Percentiles rank a stretch among this genome's conserved stretches.
phyloP scores from a whole-genome alignment of 2,888 invertebrate genomes.

The Sepioteuthis lessoniana region DNA sequence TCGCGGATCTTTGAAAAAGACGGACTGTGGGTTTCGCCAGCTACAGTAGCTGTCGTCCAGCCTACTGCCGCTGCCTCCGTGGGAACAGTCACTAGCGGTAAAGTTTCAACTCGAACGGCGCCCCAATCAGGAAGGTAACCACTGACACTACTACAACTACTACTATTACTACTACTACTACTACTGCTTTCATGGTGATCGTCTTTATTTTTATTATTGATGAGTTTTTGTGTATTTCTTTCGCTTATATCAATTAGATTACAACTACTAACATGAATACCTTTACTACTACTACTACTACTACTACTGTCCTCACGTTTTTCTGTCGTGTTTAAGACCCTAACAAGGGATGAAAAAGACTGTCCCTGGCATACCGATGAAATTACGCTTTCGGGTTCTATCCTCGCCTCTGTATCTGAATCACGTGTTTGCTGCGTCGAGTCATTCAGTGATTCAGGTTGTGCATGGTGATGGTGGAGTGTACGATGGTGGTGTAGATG shows the following conservation, averaged over 20 bases:
- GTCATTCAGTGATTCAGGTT: not conserved
- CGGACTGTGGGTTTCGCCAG: not conserved
- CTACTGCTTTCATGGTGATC: not conserved
- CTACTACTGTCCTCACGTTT: not conserved
- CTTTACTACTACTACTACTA: not conserved
- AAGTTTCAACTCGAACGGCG: not conserved
- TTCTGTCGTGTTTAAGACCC: not conserved
- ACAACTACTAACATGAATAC: not conserved
- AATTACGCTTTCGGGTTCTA: not conserved
- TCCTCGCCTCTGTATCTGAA: not conserved
- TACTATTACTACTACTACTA: not conserved
- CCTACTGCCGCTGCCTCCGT: not conserved
- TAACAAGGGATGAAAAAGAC: not conserved
- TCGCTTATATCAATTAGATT: not conserved
- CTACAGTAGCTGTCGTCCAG: not conserved
- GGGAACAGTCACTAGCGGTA: not conserved
- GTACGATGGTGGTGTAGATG: not conserved
- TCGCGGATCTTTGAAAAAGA: not conserved
- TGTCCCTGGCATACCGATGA: not conserved
- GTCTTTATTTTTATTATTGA: not conserved
- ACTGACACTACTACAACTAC: not conserved
- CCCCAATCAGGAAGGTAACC: not conserved
- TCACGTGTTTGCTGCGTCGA: not conserved
- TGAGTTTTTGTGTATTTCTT: not conserved
- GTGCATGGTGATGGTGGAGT: not conserved